Percentiles rank a stretch among this genome's conserved stretches.
Evolutionary conservation across 2,888 invertebrate species (phyloP).

Genomic region (Linyphia triangularis): DNA sequence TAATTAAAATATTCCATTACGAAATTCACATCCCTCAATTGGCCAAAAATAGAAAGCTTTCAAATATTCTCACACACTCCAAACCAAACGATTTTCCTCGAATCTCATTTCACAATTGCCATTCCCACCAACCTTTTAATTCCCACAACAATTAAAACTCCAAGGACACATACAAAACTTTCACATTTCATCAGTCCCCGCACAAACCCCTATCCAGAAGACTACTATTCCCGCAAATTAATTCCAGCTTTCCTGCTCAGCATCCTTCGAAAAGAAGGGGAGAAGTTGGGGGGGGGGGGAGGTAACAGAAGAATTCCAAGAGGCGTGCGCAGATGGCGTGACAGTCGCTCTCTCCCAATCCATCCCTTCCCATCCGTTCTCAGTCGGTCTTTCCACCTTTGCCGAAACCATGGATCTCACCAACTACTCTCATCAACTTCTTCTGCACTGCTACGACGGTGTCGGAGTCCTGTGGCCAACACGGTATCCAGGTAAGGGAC

Average conservation of each 20-base stretch:
- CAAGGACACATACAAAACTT: no score
- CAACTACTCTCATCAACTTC: conserved; percentile 20
- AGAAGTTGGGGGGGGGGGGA: not conserved
- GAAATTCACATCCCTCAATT: no score
- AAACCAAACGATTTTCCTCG: no score
- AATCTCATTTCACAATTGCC: no score
- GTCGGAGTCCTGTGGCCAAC: conserved; percentile 68
- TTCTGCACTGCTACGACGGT: conserved; percentile 39
- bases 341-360: conserved; percentile 22
- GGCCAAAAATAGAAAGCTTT: no score
- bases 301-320: not conserved
- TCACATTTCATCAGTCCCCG: no score
- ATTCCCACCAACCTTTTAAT: no score
- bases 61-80: no score
- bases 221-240: no score
- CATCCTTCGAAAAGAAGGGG: not conserved
- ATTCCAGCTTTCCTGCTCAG: conserved; percentile 5
- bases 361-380: conserved; percentile 31
- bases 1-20: no score
- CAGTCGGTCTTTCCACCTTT: conserved; percentile 48
- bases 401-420: conserved; percentile 56
- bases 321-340: not conserved
- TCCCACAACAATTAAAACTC: no score
- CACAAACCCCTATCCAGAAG: no score
- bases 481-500: conserved; percentile 60